Evolutionary conservation across 2,888 invertebrate species (phyloP).

Genomic region (Adelphocoris suturalis): DNA sequence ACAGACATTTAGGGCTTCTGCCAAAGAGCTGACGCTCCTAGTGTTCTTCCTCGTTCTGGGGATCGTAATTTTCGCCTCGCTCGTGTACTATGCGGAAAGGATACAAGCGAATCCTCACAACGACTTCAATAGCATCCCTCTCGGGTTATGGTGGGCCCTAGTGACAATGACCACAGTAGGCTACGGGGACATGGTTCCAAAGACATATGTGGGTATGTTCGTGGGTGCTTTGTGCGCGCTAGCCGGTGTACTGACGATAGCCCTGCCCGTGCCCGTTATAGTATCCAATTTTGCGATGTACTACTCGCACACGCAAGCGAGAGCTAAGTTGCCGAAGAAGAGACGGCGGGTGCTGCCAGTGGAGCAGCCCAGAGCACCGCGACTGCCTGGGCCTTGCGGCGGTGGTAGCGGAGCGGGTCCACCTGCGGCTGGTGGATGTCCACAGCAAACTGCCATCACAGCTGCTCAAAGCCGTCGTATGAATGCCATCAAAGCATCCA

Average conservation of each 20-base stretch:
- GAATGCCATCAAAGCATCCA: constrained; percentile 90
- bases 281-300: constrained; percentile 99
- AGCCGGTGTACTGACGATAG: constrained; percentile 98
- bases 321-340: constrained; percentile 99
- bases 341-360: constrained; percentile 97
- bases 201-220: constrained; percentile 99
- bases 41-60: constrained; percentile 99
- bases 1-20: constrained; percentile 97
- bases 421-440: constrained; percentile 76
- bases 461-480: constrained; percentile 84
- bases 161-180: constrained; percentile 99
- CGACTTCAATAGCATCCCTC: constrained; percentile 98
- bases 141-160: constrained; percentile 99
- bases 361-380: constrained; percentile 90
- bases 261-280: constrained; percentile 98
- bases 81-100: constrained; percentile 98
- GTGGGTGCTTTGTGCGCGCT: constrained; percentile 98
- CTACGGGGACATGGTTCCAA: constrained; percentile 99
- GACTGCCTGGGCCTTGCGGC: constrained; percentile 80
- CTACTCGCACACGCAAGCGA: constrained; percentile 93
- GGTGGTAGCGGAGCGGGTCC: constrained; percentile 78
- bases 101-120: constrained; percentile 97
- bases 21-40: constrained; percentile 95
- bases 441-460: constrained; percentile 74
- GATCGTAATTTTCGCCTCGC: constrained; percentile 98